These are phyloP conservation scores for Dioctria rufipes DNA, from an alignment of 2,888 invertebrate species.

Conservation along the genomic window DNA sequence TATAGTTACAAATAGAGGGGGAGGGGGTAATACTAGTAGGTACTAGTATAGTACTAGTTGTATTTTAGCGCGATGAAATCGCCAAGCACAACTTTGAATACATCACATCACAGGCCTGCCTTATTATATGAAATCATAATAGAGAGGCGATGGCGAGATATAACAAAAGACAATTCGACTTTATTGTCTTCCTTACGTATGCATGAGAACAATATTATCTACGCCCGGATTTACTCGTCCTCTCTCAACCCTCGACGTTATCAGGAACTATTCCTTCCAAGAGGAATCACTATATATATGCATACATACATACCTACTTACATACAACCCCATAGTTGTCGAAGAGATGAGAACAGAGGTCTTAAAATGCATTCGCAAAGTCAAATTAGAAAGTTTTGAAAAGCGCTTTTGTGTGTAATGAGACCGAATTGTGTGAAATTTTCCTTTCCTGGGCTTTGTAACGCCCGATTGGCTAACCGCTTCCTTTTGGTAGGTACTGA, in stretches of 20 bases:
- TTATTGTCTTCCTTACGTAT: conserved; percentile 58
- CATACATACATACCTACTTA: conserved; percentile 5
- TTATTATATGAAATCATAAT: conserved; percentile 57
- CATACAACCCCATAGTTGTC: not conserved
- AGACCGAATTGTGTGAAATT: conserved; percentile 50
- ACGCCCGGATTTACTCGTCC: conserved; percentile 31
- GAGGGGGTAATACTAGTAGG: not conserved
- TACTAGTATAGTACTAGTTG: not conserved
- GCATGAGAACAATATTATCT: conserved; percentile 46
- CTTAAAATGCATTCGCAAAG: conserved; percentile 56
- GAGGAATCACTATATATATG: conserved; percentile 23
- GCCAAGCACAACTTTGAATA: conserved; percentile 38
- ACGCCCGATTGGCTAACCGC: not conserved
- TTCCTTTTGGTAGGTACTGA: not conserved
- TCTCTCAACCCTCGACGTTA: not conserved
- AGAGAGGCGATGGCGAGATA: conserved; percentile 56
- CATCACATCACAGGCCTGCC: conserved; percentile 42
- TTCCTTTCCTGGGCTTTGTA: not conserved
- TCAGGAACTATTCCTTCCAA: not conserved
- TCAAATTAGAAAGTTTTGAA: conserved; percentile 57
- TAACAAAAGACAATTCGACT: conserved; percentile 59
- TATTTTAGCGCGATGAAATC: conserved; percentile 24
- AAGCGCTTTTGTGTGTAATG: conserved; percentile 52
- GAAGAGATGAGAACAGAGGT: conserved; percentile 29
- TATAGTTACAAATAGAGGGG: not conserved